Percentiles rank a stretch among this genome's conserved stretches.
phyloP scores from a whole-genome alignment of 2,797 vertebrate genomes.

The Pangasius djambal region DNA sequence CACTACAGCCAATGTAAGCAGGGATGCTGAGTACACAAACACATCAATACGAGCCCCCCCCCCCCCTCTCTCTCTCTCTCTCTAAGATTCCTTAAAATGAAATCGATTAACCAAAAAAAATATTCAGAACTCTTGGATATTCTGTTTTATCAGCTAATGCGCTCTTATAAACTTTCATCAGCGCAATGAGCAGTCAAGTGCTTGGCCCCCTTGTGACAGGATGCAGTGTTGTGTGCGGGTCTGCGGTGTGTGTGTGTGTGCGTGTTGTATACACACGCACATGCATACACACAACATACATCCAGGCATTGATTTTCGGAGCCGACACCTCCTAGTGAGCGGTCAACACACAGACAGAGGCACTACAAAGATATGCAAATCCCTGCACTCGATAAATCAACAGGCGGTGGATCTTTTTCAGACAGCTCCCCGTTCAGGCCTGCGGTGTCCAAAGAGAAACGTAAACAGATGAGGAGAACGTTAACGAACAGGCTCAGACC shows the following conservation, averaged over 20 bases:
- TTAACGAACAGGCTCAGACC: constrained; percentile 71
- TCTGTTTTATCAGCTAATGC: constrained; percentile 77
- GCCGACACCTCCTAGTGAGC: constrained; percentile 80
- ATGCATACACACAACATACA: constrained; percentile 64
- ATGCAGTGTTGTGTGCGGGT: constrained; percentile 55
- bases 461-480: constrained; percentile 80
- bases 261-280: constrained; percentile 56
- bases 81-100: constrained; percentile 72
- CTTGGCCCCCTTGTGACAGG: constrained; percentile 4
- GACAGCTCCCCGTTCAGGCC: constrained; percentile 73
- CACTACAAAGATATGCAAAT: constrained; percentile 87
- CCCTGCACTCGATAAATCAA: constrained; percentile 77
- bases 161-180: constrained; percentile 77
- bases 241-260: constrained; percentile 57
- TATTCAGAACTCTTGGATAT: constrained; percentile 78
- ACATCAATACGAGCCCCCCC: constrained; percentile 71
- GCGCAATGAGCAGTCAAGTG: constrained; percentile 45
- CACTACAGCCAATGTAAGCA: not conserved
- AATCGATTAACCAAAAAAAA: constrained; percentile 80
- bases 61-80: constrained; percentile 63
- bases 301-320: constrained; percentile 79
- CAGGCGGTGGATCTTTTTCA: constrained; percentile 76
- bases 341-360: constrained; percentile 78
- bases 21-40: constrained; percentile 51
- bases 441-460: constrained; percentile 75